These are phyloP conservation scores for Mesocricetus auratus DNA, from an alignment of 2,113 vertebrate genomes.

Conservation along the genomic window DNA sequence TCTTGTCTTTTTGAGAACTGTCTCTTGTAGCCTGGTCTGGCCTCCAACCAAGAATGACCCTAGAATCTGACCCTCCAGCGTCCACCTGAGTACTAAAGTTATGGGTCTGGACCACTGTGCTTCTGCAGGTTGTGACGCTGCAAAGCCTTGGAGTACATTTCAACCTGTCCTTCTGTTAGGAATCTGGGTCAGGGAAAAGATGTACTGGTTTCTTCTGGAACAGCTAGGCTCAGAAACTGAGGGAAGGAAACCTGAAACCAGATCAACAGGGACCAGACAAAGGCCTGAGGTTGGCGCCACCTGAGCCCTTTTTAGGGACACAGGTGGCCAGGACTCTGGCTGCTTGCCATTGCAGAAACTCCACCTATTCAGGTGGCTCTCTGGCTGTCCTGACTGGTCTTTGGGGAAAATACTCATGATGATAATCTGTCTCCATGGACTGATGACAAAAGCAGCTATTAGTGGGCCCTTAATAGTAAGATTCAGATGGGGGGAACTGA, in stretches of 20 bases:
- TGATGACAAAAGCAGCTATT: neutral
- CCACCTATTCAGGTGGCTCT: neutral
- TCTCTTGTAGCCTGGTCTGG: neutral
- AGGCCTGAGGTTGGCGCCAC: constrained; percentile 27
- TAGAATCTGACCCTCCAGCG: neutral
- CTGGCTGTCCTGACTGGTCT: neutral
- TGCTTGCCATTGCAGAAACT: neutral
- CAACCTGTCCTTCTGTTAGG: neutral
- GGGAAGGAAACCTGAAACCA: constrained; percentile 63
- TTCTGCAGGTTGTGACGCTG: neutral
- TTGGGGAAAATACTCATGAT: neutral
- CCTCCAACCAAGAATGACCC: neutral
- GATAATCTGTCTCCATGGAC: neutral
- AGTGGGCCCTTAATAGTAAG: neutral
- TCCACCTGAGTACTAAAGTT: neutral
- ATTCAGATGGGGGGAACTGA: neutral
- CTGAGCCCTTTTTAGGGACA: constrained; percentile 28
- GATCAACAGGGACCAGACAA: constrained; percentile 48
- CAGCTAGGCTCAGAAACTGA: constrained; percentile 13
- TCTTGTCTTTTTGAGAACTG: neutral
- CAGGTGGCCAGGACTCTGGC: constrained; percentile 9
- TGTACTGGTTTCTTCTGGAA: constrained; percentile 49
- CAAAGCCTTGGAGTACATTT: neutral
- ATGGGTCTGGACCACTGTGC: fast-evolving
- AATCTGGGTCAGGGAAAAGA: neutral